Evolutionary conservation across 2,797 vertebrate species (phyloP), one percentile per base, ranked within the genome.

Genomic region (Pantherophis vulpinus): DNA sequence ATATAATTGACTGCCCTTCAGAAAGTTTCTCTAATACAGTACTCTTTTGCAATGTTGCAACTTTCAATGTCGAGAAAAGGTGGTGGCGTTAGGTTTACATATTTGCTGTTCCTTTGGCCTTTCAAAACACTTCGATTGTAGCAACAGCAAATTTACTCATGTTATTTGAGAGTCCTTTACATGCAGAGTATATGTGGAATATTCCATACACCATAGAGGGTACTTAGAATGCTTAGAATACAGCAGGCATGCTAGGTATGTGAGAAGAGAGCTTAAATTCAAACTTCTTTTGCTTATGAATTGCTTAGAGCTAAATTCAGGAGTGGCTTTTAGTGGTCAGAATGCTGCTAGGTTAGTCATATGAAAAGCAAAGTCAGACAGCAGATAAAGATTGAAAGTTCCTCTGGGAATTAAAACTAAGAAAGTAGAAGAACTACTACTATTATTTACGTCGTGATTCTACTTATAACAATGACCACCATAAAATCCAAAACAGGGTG

Each of bases 221-320:
- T 70, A 47, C 47, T 74, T n/a, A 59, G 54, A 60, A 93, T 60
- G 8, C 29, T 56, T 37, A 60, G 32, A 10, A 60, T 79, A 37
- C 58, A 59, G 56, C 59, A 89, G 42, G 29, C 74, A 91, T 63
- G 54, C 47, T 29, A 91, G 90, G 86, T 93, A 93, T 86, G 89
- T 94, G 79, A 61, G 88, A 87, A 2, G 14, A 47, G 59, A 61
- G 59, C 3, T 66, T 88, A 18, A 83, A 88, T 61, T 47, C 20
- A 92, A 55, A 42, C 55, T 25, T 42, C 51, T 66, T 63, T 79
- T 61, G 42, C 61, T 90, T 90, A 79, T 91, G 55, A 89, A 86
- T 89, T 91, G 88, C 51, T 86, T 89, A 83, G 47, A 47, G 58
- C 51, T 32, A 88, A 63, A 55, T 88, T 92, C 37, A 83, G 55